A percentile compares a stretch with the other conserved stretches of the same genome.
phyloP scores from a whole-genome alignment of 2,113 vertebrate species.

The Plectropomus leopardus region DNA sequence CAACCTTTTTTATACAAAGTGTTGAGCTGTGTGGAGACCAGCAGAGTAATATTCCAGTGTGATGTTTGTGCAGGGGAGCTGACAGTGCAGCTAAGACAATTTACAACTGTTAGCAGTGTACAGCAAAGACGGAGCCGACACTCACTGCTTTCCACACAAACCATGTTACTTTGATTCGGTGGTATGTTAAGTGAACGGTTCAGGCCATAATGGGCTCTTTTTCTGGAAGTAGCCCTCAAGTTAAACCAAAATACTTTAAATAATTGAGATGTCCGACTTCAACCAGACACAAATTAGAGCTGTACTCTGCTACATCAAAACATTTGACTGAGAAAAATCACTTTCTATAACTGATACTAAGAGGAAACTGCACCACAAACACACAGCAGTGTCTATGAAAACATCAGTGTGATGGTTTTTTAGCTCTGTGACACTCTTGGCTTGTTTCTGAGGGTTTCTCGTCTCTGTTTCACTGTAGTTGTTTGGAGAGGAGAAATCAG shows the following conservation, averaged over 20 bases:
- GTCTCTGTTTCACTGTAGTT: slow-evolving; percentile 46
- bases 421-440: not conserved
- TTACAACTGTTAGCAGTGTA: slow-evolving; percentile 38
- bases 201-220: slow-evolving; percentile 33
- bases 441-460: slow-evolving; percentile 14
- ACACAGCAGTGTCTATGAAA: slow-evolving; percentile 28
- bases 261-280: slow-evolving; percentile 35
- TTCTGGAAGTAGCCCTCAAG: slow-evolving; percentile 46
- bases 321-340: not conserved
- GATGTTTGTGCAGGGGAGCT: slow-evolving; percentile 48
- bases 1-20: slow-evolving; percentile 27
- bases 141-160: slow-evolving; percentile 42
- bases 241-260: slow-evolving; percentile 53
- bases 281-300: slow-evolving; percentile 31
- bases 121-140: slow-evolving; percentile 40
- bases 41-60: slow-evolving; percentile 41
- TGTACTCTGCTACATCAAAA: not conserved
- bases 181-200: slow-evolving; percentile 62
- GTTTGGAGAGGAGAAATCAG: slow-evolving; percentile 47
- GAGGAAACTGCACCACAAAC: slow-evolving; percentile 27
- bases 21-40: slow-evolving; percentile 11
- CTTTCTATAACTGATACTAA: slow-evolving; percentile 6
- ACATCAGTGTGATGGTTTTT: slow-evolving; percentile 17
- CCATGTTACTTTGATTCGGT: slow-evolving; percentile 57
- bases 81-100: slow-evolving; percentile 42